phyloP scores from a whole-genome alignment of 1,140 invertebrate species.

The Listronotus oregonensis region DNA sequence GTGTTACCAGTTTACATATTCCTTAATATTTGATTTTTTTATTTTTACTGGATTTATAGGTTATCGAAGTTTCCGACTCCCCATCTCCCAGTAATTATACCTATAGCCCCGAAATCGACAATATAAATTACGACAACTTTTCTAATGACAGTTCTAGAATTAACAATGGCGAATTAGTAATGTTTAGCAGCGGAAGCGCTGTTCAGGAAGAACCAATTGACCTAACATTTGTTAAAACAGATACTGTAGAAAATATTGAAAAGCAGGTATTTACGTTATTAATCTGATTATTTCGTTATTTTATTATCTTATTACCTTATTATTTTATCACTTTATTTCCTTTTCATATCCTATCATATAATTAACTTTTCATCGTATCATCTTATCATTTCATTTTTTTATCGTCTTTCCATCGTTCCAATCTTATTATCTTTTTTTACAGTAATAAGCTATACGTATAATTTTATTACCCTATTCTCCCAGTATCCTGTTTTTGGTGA shows the following conservation, averaged over 20 bases:
- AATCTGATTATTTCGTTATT: background rate
- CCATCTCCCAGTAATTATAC: background rate
- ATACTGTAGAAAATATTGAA: background rate
- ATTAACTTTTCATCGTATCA: no score
- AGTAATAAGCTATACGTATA: no score
- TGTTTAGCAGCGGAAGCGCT: background rate
- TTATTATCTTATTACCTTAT: background rate
- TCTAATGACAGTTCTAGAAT: background rate
- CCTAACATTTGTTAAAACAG: conserved; percentile 10
- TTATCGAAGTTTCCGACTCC: conserved; percentile 9
- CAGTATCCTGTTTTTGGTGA: no score
- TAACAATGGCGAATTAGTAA: background rate
- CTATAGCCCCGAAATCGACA: background rate
- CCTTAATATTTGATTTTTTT: no score
- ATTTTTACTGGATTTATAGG: background rate
- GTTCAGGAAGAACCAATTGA: conserved; percentile 32
- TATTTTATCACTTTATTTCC: no score
- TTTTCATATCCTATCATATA: no score
- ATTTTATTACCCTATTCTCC: no score
- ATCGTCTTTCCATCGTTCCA: no score
- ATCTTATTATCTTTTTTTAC: no score
- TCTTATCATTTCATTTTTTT: no score
- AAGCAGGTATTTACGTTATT: no score
- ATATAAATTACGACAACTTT: background rate
- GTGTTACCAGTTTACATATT: no score